Evolutionary conservation across 2,888 invertebrate genomes (phyloP), one percentile per base, ranked within the genome.

Genomic region (Portevinia maculata): DNA sequence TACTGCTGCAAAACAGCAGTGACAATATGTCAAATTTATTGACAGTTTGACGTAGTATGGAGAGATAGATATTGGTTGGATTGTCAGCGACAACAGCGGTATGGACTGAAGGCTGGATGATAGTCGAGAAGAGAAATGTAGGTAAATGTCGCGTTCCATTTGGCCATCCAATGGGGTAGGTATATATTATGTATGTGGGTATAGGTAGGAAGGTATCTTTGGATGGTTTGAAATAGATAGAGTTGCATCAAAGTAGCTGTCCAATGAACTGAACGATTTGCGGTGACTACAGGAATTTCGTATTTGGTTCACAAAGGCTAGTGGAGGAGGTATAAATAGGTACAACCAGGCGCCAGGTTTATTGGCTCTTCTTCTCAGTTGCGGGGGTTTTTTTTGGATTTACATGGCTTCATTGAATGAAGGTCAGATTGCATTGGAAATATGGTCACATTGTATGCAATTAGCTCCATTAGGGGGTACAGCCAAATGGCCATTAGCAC

Each of bases 11-110:
- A 50, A 3, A 24, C 65, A 55, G 81, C 81, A 83, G 70, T 83
- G 83, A 83, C 76, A 76, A 67, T 78, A 67, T 78, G 83, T 83
- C 83, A 78, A 76, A 76, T 67, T 71, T 62, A 78, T 73, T 83
- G 83, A 78, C 76, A 83, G 71, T 57, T 73, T 73, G 83, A 83
- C 71, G 34, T 57, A 67, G 76, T 67, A 67, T 65, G 65, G 32
- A 48, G 41, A 41, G 52, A 76, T 76, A 71, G 76, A 73, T 83
- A 78, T 71, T 60, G 65, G 30, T 70, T 83, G 79, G 65, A 17
- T 70, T 83, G 79, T 71, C 81, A 50, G 17, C 67, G 55, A 34
- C 30, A 50, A 30, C 32, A 28, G 15, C 15, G 46, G 39, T 13
- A 60, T 21, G 53, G 19, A 21, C n/a, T 32, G 70, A 24, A 64